A percentile compares a stretch with the other conserved stretches of the same genome.
phyloP scores from a whole-genome alignment of 2,888 invertebrate species.

The Gryllus longicercus region DNA sequence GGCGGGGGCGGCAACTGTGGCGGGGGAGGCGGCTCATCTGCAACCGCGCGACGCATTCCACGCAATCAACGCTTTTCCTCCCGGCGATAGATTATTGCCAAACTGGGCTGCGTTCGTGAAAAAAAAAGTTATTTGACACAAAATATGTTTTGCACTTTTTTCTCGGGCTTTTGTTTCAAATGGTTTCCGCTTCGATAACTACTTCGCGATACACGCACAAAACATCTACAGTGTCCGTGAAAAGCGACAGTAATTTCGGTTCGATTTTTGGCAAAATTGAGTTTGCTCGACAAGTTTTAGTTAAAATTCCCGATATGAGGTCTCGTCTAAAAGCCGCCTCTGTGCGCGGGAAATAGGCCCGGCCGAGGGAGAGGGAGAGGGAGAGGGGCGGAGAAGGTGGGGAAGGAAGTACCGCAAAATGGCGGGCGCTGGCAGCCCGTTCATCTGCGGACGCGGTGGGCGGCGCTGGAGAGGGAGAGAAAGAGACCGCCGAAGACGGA shows the following conservation, averaged over 20 bases:
- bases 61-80: neutral
- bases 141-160: neutral
- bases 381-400: no score
- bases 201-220: constrained; percentile 17
- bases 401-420: no score
- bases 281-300: neutral
- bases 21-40: no score
- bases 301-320: neutral
- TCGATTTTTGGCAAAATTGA: constrained; percentile 2
- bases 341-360: no score
- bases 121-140: constrained; percentile 11
- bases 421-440: no score
- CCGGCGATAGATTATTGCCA: neutral
- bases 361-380: no score
- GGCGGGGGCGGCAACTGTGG: no score
- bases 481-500: no score
- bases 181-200: constrained; percentile 9
- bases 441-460: no score
- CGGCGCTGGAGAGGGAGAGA: no score
- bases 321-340: neutral
- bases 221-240: neutral
- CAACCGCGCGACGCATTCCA: no score
- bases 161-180: neutral
- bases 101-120: neutral
- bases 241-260: constrained; percentile 7